These are phyloP conservation scores for Lithobates pipiens DNA, from an alignment of 2,797 vertebrate genomes.

Conservation along the genomic window DNA sequence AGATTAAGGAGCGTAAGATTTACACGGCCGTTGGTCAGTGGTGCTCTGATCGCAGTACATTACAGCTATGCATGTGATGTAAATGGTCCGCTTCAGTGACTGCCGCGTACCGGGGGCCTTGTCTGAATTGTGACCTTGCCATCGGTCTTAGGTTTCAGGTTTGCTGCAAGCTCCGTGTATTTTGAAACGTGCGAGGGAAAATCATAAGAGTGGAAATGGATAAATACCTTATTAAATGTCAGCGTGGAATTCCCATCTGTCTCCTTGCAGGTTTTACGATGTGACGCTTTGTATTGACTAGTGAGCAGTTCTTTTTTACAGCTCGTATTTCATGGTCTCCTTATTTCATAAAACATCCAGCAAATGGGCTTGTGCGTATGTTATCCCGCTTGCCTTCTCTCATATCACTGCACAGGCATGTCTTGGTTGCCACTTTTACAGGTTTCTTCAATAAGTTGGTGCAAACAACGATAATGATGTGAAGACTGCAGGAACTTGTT, in stretches of 20 bases:
- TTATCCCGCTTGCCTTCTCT: neutral
- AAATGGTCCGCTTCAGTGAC: neutral
- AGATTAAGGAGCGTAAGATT: too few relatives aligned
- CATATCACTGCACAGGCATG: neutral
- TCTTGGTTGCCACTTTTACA: neutral
- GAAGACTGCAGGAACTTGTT: too few relatives aligned
- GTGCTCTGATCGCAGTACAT: neutral
- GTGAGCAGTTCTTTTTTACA: neutral
- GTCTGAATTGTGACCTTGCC: constrained; percentile 25
- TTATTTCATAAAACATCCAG: neutral
- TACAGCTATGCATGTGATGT: neutral
- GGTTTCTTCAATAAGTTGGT: neutral
- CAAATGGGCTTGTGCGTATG: neutral
- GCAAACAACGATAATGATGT: neutral
- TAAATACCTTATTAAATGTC: constrained; percentile 1
- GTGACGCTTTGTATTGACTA: neutral
- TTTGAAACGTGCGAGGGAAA: neutral
- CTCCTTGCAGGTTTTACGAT: neutral
- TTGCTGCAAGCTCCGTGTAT: constrained; percentile 10
- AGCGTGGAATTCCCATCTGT: neutral
- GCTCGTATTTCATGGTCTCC: neutral
- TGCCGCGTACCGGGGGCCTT: neutral
- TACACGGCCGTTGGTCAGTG: neutral
- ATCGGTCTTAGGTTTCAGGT: neutral
- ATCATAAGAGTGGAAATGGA: constrained; percentile 4